Evolutionary conservation across 1,140 invertebrate genomes (phyloP), one percentile per base, ranked within the genome.

Genomic region (Drosophila setifemur): DNA sequence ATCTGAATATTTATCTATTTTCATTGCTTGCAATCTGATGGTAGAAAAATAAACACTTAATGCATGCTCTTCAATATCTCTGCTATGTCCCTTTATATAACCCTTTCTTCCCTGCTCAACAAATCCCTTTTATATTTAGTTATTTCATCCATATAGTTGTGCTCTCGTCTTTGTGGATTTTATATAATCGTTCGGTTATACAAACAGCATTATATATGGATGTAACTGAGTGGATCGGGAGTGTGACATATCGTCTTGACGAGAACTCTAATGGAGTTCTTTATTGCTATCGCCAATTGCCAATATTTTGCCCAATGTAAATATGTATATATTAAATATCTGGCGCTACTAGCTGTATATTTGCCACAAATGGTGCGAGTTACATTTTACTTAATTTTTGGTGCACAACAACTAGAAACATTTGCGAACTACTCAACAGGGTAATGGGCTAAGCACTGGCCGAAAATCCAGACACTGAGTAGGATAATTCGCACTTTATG

Each of bases 31-130:
- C 71, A 52, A 81, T 85, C 68, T 66, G 42, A 71, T 63, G 79
- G 70, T 83, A 82, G 70, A 83, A 83, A 83, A 83, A 83, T 83
- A 83, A 79, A 74, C 70, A 49, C 53, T 44, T 66, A 52, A 50
- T 52, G 52, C 45, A 48, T 43, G 29, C 50, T 37, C 40, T 47
- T 40, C 43, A 33, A 31, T 31, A 26, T 29, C 43, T 42, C 3
- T 35, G 4, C 47, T 43, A 7, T 31, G 21, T 48, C 28, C 11
- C 23, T 28, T 55, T 60, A 40, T 60, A 48, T 68, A 31, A 45
- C 42, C 43, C 53, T 39, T 37, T 23, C 31, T 31, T 21, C 11
- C 37, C 39, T 49, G 50, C 40, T 58, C 35, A 11, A 49, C 37
- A 21, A 35, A 33, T 33, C 37, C 54, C 53, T 50, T 45, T 16